These are phyloP conservation scores for Herminia tarsipennalis DNA, from an alignment of 2,888 invertebrate species.

Conservation along the genomic window DNA sequence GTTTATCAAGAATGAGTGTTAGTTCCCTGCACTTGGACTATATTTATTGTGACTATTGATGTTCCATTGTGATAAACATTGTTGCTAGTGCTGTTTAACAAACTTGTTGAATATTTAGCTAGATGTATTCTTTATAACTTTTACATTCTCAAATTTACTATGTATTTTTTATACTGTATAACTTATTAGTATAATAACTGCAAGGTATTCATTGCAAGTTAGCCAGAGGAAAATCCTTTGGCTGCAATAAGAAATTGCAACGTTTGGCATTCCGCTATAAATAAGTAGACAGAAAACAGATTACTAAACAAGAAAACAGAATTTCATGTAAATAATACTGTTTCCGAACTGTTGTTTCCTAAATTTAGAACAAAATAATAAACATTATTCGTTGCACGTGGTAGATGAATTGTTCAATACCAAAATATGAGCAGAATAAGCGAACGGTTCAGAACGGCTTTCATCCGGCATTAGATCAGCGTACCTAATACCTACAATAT, in stretches of 20 bases:
- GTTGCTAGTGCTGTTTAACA: not conserved
- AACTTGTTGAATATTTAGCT: conserved; percentile 10
- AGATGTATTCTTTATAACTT: too few relatives aligned
- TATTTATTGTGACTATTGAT: conserved; percentile 46
- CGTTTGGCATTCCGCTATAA: conserved; percentile 30
- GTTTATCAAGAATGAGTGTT: conserved; percentile 78
- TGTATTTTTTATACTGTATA: too few relatives aligned
- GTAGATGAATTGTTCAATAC: conserved; percentile 29
- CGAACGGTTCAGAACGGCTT: conserved; percentile 12
- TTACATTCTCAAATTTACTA: too few relatives aligned
- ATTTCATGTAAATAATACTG: conserved; percentile 39
- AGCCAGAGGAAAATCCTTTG: too few relatives aligned
- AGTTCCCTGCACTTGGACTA: conserved; percentile 75
- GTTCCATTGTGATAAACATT: conserved; percentile 26
- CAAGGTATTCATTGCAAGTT: too few relatives aligned
- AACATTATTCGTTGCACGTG: conserved; percentile 38
- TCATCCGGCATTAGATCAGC: conserved; percentile 22
- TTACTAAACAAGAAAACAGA: too few relatives aligned
- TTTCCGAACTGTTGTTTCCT: conserved; percentile 32
- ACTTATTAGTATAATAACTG: too few relatives aligned
- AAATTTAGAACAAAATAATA: conserved; percentile 40
- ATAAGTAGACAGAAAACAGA: conserved; percentile 44
- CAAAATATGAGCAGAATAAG: conserved; percentile 34
- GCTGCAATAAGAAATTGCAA: conserved; percentile 14
- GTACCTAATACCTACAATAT: conserved; percentile 15